phyloP scores from a whole-genome alignment of 2,113 vertebrate genomes.

The Madoqua kirkii region DNA sequence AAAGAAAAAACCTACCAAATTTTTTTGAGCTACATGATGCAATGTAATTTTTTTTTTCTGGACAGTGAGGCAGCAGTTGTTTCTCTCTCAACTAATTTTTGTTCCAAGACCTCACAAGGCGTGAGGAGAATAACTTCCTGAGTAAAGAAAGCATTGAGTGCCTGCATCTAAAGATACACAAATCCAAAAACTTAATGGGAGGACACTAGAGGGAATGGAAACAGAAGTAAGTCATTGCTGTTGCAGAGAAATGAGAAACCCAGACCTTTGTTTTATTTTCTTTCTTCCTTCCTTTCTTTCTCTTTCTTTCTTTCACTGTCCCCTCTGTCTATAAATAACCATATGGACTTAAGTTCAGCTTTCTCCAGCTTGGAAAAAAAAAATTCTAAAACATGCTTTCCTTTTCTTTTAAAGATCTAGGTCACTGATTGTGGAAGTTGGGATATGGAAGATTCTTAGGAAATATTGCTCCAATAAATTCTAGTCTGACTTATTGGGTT shows the following conservation, averaged over 20 bases:
- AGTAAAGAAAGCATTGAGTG: conserved; percentile 31
- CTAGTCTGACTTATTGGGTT: conserved; percentile 33
- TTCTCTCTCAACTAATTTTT: conserved; percentile 46
- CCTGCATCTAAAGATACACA: conserved; percentile 46
- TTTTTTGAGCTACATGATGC: conserved; percentile 32
- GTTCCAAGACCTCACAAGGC: conserved; percentile 67
- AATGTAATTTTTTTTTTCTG: conserved; percentile 44
- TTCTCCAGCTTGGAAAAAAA: neutral
- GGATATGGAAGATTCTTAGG: conserved; percentile 2
- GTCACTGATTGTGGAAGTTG: conserved; percentile 14
- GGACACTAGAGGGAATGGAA: neutral
- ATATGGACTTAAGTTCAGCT: neutral
- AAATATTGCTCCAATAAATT: conserved; percentile 52
- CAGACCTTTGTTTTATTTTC: neutral
- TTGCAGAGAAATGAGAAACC: neutral
- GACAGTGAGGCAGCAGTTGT: neutral
- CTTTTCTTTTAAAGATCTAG: neutral
- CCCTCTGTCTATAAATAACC: neutral
- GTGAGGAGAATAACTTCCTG: conserved; percentile 55
- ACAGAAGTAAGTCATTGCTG: neutral
- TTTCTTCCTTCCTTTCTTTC: neutral
- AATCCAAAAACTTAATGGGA: conserved; percentile 53
- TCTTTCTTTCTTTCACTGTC: neutral
- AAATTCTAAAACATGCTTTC: neutral
- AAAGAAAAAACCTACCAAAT: neutral